Conservation (phyloP, 23 tunicate genomes). For the Botrylloides violaceus region DNA sequence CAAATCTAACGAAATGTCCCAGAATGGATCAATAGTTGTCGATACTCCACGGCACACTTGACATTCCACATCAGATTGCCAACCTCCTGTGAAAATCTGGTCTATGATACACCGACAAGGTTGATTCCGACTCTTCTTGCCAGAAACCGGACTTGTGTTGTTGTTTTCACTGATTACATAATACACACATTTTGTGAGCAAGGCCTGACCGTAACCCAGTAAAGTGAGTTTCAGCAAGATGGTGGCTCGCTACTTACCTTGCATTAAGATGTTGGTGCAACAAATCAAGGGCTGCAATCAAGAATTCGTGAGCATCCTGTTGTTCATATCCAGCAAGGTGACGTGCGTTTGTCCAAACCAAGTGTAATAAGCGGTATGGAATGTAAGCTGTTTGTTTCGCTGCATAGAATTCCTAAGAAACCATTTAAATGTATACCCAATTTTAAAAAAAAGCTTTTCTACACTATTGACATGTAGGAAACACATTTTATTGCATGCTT, state of each 20-base stretch:
- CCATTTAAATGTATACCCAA: too few species aligned
- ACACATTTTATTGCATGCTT: too few species aligned
- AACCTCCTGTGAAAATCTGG: slow-evolving; percentile 90
- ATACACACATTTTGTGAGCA: background rate
- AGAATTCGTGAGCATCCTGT: slow-evolving; percentile 98
- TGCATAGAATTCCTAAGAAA: slow-evolving; percentile 75
- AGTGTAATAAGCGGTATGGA: slow-evolving; percentile 70
- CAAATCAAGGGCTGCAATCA: slow-evolving; percentile 81
- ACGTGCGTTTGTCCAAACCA: slow-evolving; percentile 91
- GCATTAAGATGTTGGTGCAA: slow-evolving; percentile 76
- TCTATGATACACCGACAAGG: slow-evolving; percentile 63
- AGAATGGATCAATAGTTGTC: slow-evolving; percentile 85
- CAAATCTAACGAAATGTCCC: slow-evolving; percentile 93
- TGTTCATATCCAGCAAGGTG: slow-evolving; percentile 98
- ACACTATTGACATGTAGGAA: too few species aligned
- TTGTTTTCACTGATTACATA: background rate
- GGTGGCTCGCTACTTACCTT: slow-evolving; percentile 32
- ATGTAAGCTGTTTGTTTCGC: slow-evolving; percentile 64
- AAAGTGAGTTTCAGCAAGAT: background rate
- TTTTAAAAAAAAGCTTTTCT: too few species aligned
- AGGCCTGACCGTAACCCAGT: background rate
- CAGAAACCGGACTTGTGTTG: slow-evolving; percentile 18
- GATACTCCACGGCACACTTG: slow-evolving; percentile 87
- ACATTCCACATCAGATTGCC: slow-evolving; percentile 98
- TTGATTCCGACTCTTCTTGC: slow-evolving; percentile 19